These are phyloP conservation scores for Trochalopteron elliotii DNA, from an alignment of 2,113 vertebrate species.

Conservation along the genomic window DNA sequence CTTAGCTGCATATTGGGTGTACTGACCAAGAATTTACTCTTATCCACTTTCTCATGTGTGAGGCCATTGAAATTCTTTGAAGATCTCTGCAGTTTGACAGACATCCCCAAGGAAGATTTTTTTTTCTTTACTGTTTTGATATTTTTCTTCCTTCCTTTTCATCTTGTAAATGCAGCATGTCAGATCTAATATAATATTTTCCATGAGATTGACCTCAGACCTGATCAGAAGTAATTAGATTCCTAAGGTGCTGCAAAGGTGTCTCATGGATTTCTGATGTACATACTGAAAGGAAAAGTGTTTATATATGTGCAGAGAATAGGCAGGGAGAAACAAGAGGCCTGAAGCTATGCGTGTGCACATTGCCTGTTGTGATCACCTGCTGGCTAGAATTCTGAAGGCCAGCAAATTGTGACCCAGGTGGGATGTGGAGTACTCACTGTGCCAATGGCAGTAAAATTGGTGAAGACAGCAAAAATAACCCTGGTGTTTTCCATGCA, in stretches of 20 bases:
- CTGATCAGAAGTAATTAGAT: constrained; percentile 71
- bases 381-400: background rate
- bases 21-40: constrained; percentile 65
- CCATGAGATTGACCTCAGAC: constrained; percentile 51
- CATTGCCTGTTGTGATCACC: background rate
- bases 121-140: constrained; percentile 60
- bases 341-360: background rate
- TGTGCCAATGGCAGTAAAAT: background rate
- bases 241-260: constrained; percentile 20
- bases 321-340: background rate
- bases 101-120: constrained; percentile 67
- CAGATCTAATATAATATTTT: constrained; percentile 57
- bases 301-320: background rate
- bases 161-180: constrained; percentile 60
- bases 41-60: constrained; percentile 36
- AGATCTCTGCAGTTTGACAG: constrained; percentile 64
- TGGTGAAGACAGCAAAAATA: background rate
- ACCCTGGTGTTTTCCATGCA: background rate
- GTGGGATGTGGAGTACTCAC: background rate
- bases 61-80: constrained; percentile 72
- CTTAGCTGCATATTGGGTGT: constrained; percentile 34
- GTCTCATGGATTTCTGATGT: background rate
- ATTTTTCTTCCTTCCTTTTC: constrained; percentile 59
- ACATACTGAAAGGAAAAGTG: background rate
- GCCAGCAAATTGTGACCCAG: background rate